Conservation (phyloP, 2,113 vertebrate species). For the Girardinichthys multiradiatus region DNA sequence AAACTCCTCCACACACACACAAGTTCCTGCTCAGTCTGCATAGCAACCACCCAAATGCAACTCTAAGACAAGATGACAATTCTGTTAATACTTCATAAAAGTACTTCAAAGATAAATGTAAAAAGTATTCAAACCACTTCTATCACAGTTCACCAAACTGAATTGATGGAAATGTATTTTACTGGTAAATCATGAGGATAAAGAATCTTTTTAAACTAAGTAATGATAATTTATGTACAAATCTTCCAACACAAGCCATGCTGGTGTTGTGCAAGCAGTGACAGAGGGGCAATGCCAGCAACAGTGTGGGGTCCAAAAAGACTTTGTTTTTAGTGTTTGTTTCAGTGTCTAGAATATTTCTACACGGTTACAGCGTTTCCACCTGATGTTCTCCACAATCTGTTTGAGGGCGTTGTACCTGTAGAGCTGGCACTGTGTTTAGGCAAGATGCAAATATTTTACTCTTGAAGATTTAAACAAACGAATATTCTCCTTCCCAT, state of each 20-base stretch:
- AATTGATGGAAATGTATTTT: too few species aligned
- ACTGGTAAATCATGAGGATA: too few species aligned
- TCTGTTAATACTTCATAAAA: too few species aligned
- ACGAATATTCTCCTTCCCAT: constrained; percentile 5
- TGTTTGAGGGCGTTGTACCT: constrained; percentile 25
- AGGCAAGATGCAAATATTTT: constrained; percentile 7
- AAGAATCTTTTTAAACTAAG: too few species aligned
- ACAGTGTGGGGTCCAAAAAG: constrained; percentile 13
- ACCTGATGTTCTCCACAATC: constrained; percentile 10
- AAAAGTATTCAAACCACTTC: too few species aligned
- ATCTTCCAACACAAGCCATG: constrained; percentile 16
- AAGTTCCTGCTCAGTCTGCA: too few species aligned
- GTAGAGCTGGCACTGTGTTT: constrained; percentile 14
- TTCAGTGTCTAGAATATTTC: neutral
- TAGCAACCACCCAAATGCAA: too few species aligned
- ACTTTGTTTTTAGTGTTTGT: constrained; percentile 12
- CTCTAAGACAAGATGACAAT: too few species aligned
- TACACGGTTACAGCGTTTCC: constrained; percentile 13
- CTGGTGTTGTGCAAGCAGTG: neutral
- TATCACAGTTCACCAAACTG: too few species aligned
- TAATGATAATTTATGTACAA: too few species aligned
- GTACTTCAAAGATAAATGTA: too few species aligned
- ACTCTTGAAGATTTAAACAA: constrained; percentile 20
- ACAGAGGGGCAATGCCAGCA: neutral
- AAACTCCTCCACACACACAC: too few species aligned